These are phyloP conservation scores for Penaeus vannamei DNA, from an alignment of 1,140 invertebrate species.

Conservation along the genomic window DNA sequence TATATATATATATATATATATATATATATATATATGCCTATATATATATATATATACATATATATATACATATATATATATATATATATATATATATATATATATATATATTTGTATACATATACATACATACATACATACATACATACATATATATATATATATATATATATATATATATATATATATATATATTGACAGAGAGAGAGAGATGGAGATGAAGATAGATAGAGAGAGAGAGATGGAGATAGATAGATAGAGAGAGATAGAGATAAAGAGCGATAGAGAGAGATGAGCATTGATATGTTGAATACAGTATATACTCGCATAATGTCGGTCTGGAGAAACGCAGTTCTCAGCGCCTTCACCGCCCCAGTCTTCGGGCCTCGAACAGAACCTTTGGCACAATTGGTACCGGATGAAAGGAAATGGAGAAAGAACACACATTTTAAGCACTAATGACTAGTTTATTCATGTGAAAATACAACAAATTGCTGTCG, in stretches of 20 bases:
- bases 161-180: not conserved
- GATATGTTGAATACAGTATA: not conserved
- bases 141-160: not conserved
- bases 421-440: no score
- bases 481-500: no score
- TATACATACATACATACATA: not conserved
- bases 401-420: no score
- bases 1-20: no score
- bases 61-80: not conserved
- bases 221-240: not conserved
- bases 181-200: not conserved
- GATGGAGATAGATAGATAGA: not conserved
- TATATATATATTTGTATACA: constrained; percentile 28
- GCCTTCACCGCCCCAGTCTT: no score
- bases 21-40: no score
- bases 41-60: no score
- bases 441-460: no score
- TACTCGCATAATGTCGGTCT: not conserved
- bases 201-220: not conserved
- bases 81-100: constrained; percentile 31
- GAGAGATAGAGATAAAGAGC: not conserved
- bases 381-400: no score
- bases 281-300: no score
- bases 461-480: no score
- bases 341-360: no score